phyloP scores from a whole-genome alignment of 2,113 vertebrate species.

The Loxodonta africana region DNA sequence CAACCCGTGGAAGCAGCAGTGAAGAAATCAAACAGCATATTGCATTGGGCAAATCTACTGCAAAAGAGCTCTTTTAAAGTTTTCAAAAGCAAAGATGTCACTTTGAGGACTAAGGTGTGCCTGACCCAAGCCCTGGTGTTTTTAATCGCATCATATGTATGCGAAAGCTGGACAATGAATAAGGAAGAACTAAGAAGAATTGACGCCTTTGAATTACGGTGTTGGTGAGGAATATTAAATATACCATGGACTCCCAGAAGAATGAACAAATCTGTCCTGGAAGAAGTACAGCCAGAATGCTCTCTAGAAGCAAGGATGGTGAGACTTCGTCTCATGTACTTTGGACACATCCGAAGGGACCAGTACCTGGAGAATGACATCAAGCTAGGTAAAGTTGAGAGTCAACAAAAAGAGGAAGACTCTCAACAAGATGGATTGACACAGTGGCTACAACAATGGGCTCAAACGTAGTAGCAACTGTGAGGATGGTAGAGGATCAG shows the following conservation, averaged over 20 bases:
- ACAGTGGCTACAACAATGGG: background rate
- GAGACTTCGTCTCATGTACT: background rate
- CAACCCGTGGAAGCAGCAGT: too few relatives aligned
- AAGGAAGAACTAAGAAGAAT: background rate
- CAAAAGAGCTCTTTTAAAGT: too few relatives aligned
- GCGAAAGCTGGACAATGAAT: background rate
- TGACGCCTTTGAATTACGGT: background rate
- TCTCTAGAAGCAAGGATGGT: background rate
- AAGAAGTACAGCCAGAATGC: background rate
- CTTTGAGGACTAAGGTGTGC: too few relatives aligned
- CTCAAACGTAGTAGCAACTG: background rate
- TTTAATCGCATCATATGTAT: background rate
- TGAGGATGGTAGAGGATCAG: too few relatives aligned
- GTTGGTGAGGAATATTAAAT: background rate
- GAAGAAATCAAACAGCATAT: too few relatives aligned
- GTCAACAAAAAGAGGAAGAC: background rate
- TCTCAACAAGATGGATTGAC: background rate
- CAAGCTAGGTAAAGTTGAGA: background rate
- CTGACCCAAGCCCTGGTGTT: background rate
- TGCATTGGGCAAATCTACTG: too few relatives aligned
- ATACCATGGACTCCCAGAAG: background rate
- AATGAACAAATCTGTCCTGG: background rate
- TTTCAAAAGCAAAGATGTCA: too few relatives aligned
- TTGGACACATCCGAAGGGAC: background rate
- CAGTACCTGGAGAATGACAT: background rate